Evolutionary conservation across 1,140 invertebrate genomes (phyloP), one percentile per base, ranked within the genome.

Genomic region (Uloborus diversus): DNA sequence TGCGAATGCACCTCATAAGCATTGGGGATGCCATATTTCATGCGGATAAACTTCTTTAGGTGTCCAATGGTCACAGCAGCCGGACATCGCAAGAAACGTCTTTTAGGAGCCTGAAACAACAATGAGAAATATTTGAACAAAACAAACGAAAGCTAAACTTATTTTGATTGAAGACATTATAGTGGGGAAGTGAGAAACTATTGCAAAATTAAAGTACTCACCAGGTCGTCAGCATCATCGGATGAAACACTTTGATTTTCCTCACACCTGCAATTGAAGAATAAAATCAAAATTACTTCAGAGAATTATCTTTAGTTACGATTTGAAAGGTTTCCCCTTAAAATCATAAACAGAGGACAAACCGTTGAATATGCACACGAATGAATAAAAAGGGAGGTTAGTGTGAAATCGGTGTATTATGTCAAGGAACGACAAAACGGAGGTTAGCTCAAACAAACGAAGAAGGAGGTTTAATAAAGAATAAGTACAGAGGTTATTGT

Each of bases 31-130:
- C 84, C 92, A 86, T 94, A 96, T 85, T 97, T 97, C 83, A 93
- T 90, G 66, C 91, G 90, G 17, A 97, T 89, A 84, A 97, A 95
- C 86, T 96, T 96, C 86, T 96, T 96, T 3, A 98, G 86, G 81
- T 94, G 93, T 20, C 90, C 91, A 30, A 98, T 91, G 23, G 94
- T 93, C 28, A 96, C 93, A 82, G 93, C 92, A 17, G 95, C 94
- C 0, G 94, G 94, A 86, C 95, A 97, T 81, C 94, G 92, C 1
- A 97, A 88, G 85, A 92, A 97, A 81, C 93, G 87, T 82, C 90
- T 57, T 25, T 79, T 76, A 28, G 76, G 32, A 23, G 27, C 27
- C 69, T 83, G 30, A 2, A 69, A 27, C 11, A 56, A 61, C 14
- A 27, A 20, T 3, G 32, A 25, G 42, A 57, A 57, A 3, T 23